Percentiles rank a stretch among this genome's conserved stretches.
Conservation (phyloP, 2,113 vertebrate species). For the Ancistrus triradiatus region DNA sequence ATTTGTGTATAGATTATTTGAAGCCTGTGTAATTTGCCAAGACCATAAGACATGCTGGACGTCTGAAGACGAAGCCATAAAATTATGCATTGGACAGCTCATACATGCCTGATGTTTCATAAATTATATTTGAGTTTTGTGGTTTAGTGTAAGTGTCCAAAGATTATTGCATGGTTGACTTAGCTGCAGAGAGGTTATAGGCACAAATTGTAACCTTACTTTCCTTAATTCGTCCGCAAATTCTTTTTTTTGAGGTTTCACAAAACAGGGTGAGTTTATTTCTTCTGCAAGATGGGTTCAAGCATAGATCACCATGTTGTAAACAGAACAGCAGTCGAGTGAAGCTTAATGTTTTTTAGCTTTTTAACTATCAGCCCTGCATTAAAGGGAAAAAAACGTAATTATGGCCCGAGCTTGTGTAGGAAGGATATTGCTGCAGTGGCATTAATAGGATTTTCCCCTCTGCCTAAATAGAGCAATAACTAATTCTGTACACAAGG, state of each 20-base stretch:
- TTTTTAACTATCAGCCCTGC: neutral
- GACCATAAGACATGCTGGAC: slow-evolving; percentile 44
- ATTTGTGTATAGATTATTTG: slow-evolving; percentile 77
- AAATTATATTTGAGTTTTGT: slow-evolving; percentile 66
- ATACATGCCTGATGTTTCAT: slow-evolving; percentile 57
- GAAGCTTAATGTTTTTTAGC: slow-evolving; percentile 11
- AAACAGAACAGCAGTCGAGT: too few relatives aligned
- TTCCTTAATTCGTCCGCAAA: slow-evolving; percentile 74
- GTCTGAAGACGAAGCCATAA: slow-evolving; percentile 67
- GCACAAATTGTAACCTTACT: slow-evolving; percentile 80
- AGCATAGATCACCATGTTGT: neutral
- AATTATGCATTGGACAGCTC: slow-evolving; percentile 54
- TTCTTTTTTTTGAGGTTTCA: slow-evolving; percentile 68
- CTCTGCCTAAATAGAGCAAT: slow-evolving; percentile 20
- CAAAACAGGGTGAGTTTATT: slow-evolving; percentile 33
- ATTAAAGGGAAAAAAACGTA: neutral
- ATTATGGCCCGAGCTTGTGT: too few relatives aligned
- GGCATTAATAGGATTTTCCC: neutral
- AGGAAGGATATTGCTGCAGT: too few relatives aligned
- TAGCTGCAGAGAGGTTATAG: slow-evolving; percentile 73
- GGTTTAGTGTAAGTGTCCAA: slow-evolving; percentile 70
- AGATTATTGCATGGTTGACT: slow-evolving; percentile 84
- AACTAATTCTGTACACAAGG: slow-evolving; percentile 15
- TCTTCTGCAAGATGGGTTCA: slow-evolving; percentile 38
- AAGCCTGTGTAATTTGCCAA: slow-evolving; percentile 57